phyloP scores from a whole-genome alignment of 2,113 vertebrate genomes.

The Lasiurus cinereus region DNA sequence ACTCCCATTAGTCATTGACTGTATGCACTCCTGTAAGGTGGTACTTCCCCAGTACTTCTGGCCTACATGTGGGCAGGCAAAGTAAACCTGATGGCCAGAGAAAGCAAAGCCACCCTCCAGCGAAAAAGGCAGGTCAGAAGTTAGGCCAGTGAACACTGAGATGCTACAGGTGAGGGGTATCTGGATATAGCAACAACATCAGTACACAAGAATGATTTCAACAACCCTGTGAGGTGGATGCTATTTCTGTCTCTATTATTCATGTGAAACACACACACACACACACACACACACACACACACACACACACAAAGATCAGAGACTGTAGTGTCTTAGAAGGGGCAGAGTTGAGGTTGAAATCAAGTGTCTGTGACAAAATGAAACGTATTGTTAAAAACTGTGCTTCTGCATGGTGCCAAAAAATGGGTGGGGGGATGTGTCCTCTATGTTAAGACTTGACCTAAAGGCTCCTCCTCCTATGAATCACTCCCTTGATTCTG shows the following conservation, averaged over 20 bases:
- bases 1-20: not conserved
- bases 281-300: not conserved
- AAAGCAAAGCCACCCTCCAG: not conserved
- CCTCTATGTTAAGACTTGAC: not conserved
- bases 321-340: not conserved
- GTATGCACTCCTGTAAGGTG: not conserved
- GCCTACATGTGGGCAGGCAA: not conserved
- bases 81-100: not conserved
- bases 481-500: not conserved
- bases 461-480: not conserved
- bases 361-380: conserved; percentile 19
- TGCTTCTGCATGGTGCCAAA: not conserved
- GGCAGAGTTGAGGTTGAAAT: not conserved
- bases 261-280: not conserved
- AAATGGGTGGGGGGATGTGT: not conserved
- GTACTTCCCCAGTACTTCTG: conserved; percentile 20
- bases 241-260: not conserved
- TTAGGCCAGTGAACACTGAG: not conserved
- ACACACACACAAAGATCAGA: not conserved
- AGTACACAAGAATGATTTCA: not conserved
- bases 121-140: not conserved
- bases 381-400: not conserved
- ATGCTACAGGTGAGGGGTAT: not conserved
- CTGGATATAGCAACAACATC: not conserved
- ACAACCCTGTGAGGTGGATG: not conserved